phyloP scores from a whole-genome alignment of 2,888 invertebrate species.

The Lasioglossum pauxillum region DNA sequence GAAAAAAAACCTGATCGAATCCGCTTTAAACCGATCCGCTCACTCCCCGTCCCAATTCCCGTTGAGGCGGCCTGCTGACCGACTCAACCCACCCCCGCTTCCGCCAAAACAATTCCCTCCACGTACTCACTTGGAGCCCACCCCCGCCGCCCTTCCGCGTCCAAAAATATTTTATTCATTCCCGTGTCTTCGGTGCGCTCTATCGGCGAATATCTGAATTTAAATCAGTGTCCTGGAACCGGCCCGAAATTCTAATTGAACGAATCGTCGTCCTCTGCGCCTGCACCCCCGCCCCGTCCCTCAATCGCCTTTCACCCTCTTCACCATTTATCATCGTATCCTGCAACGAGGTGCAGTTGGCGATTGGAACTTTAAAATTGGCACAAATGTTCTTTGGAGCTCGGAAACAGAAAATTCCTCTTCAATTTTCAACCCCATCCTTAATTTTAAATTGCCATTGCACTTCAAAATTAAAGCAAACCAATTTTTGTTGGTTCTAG shows the following conservation, averaged over 20 bases:
- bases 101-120: constrained; percentile 43
- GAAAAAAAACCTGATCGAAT: background rate
- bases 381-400: background rate
- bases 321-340: background rate
- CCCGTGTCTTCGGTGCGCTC: constrained; percentile 8
- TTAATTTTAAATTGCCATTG: background rate
- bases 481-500: no score
- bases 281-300: background rate
- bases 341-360: background rate
- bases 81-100: constrained; percentile 10
- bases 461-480: background rate
- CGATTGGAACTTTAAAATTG: background rate
- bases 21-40: constrained; percentile 13
- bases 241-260: constrained; percentile 34
- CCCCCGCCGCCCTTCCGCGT: background rate
- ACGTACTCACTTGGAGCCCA: constrained; percentile 21
- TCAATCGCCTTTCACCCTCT: background rate
- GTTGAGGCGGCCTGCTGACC: background rate
- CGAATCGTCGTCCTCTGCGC: background rate
- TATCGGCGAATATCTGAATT: constrained; percentile 14
- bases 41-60: constrained; percentile 9
- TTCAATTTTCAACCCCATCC: background rate
- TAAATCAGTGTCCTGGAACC: background rate
- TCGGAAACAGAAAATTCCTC: background rate
- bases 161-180: constrained; percentile 41